Percentiles rank a stretch among this genome's conserved stretches.
Conservation (phyloP, 2,113 vertebrate genomes). For the Myotis yumanensis region DNA sequence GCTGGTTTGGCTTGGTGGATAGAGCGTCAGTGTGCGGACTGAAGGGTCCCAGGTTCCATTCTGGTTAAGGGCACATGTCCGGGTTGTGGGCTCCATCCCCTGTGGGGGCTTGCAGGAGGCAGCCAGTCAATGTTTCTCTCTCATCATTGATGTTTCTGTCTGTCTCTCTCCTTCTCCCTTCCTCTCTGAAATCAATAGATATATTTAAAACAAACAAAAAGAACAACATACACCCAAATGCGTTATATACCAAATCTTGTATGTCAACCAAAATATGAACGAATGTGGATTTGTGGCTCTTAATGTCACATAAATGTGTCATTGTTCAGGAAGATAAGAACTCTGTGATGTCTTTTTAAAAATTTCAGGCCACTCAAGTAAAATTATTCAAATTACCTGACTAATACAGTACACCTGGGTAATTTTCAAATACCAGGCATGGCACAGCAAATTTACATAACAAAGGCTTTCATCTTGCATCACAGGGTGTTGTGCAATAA, state of each 20-base stretch:
- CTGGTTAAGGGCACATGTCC: too few relatives aligned
- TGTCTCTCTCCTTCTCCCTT: too few relatives aligned
- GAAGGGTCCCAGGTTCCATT: too few relatives aligned
- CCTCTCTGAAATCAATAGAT: too few relatives aligned
- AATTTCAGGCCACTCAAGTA: not conserved
- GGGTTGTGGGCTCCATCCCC: too few relatives aligned
- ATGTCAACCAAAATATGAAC: not conserved
- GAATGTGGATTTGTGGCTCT: not conserved
- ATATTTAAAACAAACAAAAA: not conserved
- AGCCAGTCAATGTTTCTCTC: too few relatives aligned
- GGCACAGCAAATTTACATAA: not conserved
- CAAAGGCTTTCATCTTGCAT: conserved; percentile 39
- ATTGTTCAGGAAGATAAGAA: not conserved
- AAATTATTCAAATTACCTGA: conserved; percentile 24
- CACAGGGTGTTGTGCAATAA: not conserved
- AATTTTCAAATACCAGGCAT: conserved; percentile 23
- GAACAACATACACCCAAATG: not conserved
- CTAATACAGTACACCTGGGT: not conserved
- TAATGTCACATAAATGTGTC: not conserved
- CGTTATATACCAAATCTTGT: conserved; percentile 2
- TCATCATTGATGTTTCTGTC: too few relatives aligned
- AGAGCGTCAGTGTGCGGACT: too few relatives aligned
- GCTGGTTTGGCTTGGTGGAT: too few relatives aligned
- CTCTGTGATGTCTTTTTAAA: not conserved
- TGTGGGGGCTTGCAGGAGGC: too few relatives aligned